Evolutionary conservation across 2,888 invertebrate species (phyloP).

Genomic region (Silvanus unidentatus): DNA sequence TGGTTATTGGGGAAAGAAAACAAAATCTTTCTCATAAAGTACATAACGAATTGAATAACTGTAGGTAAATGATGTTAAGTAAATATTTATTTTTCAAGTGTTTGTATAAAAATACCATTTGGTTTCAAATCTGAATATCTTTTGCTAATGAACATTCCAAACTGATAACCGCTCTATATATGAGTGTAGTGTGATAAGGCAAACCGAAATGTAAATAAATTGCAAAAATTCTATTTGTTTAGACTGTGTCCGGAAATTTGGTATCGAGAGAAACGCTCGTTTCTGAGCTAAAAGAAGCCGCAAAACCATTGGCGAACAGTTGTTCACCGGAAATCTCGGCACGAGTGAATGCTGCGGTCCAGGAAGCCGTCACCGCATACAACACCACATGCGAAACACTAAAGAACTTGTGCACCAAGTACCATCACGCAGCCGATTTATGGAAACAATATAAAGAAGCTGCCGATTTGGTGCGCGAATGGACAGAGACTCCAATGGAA

Average conservation of each 20-base stretch:
- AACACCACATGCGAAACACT: conserved; percentile 73
- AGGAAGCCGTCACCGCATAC: conserved; percentile 74
- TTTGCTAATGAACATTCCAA: too few relatives aligned
- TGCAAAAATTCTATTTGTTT: conserved; percentile 17
- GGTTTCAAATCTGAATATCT: too few relatives aligned
- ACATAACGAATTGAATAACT: too few relatives aligned
- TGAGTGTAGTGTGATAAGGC: too few relatives aligned
- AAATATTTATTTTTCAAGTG: too few relatives aligned
- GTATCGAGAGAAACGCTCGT: conserved; percentile 68
- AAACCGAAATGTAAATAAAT: too few relatives aligned
- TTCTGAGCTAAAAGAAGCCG: conserved; percentile 63
- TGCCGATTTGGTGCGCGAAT: conserved; percentile 67
- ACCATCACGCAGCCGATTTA: conserved; percentile 74
- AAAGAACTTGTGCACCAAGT: conserved; percentile 67
- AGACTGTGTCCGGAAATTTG: conserved; percentile 74
- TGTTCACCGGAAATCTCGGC: conserved; percentile 67
- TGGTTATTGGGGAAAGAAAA: too few relatives aligned
- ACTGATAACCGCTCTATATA: too few relatives aligned
- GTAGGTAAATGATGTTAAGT: too few relatives aligned
- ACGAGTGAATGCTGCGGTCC: conserved; percentile 67
- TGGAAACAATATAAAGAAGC: conserved; percentile 79
- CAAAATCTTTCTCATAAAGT: too few relatives aligned
- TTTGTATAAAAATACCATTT: too few relatives aligned
- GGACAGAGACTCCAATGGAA: conserved; percentile 72
- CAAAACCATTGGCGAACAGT: conserved; percentile 65